Percentiles rank a stretch among this genome's conserved stretches.
Conservation (phyloP, 2,888 invertebrate species). For the Rhimphoctona megacephalus region DNA sequence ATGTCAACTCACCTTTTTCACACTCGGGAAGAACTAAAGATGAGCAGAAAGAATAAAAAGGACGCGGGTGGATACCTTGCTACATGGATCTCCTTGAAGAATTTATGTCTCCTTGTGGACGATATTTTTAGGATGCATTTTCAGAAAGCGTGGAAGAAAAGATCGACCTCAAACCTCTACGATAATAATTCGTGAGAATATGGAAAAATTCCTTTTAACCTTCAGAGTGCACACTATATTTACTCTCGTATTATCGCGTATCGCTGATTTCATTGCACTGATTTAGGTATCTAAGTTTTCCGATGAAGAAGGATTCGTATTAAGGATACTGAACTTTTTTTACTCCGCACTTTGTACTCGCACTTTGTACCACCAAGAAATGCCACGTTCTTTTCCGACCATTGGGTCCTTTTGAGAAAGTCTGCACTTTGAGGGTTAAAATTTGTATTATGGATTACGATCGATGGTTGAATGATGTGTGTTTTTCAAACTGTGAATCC, state of each 20-base stretch:
- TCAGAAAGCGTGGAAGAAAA: neutral
- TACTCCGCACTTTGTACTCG: no score
- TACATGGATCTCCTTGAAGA: neutral
- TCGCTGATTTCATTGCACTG: no score
- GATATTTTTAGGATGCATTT: neutral
- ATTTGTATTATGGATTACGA: neutral
- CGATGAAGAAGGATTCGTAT: no score
- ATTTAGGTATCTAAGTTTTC: no score
- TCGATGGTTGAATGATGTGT: neutral
- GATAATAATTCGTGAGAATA: neutral
- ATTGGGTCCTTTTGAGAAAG: no score
- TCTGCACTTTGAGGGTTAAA: no score
- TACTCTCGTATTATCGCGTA: no score
- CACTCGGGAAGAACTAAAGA: constrained; percentile 21
- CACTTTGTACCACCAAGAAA: no score
- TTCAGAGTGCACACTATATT: no score
- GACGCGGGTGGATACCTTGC: constrained; percentile 22
- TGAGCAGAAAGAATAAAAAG: constrained; percentile 1
- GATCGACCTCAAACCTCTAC: neutral
- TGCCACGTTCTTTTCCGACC: no score
- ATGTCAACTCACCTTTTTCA: constrained; percentile 56
- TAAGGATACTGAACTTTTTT: no score
- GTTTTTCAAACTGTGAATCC: neutral
- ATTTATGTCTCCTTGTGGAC: neutral
- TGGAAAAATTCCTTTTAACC: no score